Conservation (phyloP, 2,797 vertebrate species). For the Cercopithecus diana region DNA sequence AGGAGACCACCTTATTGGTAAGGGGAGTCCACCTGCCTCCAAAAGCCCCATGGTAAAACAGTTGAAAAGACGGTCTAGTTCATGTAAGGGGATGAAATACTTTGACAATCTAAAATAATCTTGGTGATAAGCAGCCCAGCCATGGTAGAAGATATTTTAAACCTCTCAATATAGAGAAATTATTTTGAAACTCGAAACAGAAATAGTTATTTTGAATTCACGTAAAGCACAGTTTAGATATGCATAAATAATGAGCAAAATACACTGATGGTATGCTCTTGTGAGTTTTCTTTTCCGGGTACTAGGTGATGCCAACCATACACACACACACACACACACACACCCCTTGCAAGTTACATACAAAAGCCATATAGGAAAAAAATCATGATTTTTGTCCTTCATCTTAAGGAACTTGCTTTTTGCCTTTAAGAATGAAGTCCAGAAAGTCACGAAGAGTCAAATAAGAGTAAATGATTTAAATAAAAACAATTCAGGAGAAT, state of each 20-base stretch:
- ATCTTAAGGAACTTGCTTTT: slow-evolving; percentile 55
- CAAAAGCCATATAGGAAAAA: neutral
- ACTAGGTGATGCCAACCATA: neutral
- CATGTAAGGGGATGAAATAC: neutral
- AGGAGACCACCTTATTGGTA: neutral
- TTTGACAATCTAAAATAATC: neutral
- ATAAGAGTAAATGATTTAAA: slow-evolving; percentile 61
- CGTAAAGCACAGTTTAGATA: neutral
- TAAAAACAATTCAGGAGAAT: slow-evolving; percentile 52
- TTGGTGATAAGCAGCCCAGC: neutral
- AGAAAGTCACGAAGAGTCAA: slow-evolving; percentile 58
- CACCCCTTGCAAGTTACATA: neutral
- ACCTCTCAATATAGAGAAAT: neutral
- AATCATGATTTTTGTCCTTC: slow-evolving; percentile 49
- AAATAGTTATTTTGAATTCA: slow-evolving; percentile 6
- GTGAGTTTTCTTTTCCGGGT: neutral
- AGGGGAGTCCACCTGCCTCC: neutral
- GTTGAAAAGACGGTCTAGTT: neutral
- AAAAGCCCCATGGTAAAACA: neutral
- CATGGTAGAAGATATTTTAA: neutral
- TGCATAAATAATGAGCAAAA: neutral
- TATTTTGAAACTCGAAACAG: neutral
- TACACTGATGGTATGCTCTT: neutral
- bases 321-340: neutral
- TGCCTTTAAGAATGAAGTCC: slow-evolving; percentile 51